A percentile compares a stretch with the other conserved stretches of the same genome.
phyloP scores from a whole-genome alignment of 2,888 invertebrate genomes.

The Strigamia transsilvanica region DNA sequence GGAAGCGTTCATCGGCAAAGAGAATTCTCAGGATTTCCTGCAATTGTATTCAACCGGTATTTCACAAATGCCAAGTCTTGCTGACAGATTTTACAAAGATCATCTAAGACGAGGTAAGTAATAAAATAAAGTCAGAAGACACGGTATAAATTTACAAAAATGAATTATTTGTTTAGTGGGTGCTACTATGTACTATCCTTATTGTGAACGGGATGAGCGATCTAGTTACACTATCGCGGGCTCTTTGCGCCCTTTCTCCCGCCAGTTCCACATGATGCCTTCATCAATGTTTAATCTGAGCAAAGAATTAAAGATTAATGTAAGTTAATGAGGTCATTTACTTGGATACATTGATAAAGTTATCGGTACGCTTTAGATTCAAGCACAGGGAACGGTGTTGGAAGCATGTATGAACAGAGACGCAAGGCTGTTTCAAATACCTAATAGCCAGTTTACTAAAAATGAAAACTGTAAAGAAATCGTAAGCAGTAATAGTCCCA shows the following conservation, averaged over 20 bases:
- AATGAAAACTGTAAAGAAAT: background rate
- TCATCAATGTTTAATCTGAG: background rate
- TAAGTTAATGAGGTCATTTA: background rate
- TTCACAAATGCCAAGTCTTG: background rate
- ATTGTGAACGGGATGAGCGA: background rate
- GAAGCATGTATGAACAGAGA: background rate
- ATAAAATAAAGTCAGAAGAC: background rate
- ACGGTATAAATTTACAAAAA: background rate
- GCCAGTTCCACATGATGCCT: background rate
- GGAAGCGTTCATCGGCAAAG: background rate
- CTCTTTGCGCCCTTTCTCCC: background rate
- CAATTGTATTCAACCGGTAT: background rate
- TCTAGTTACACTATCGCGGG: background rate
- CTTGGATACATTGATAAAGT: too few species aligned
- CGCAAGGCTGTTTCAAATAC: background rate
- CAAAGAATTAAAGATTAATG: background rate
- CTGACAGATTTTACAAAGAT: background rate
- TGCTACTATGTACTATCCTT: background rate
- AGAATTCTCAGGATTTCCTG: background rate
- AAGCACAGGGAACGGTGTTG: background rate
- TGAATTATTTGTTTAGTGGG: background rate
- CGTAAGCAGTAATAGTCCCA: background rate
- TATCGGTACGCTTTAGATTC: too few species aligned
- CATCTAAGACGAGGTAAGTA: background rate
- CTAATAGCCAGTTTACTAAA: background rate